Percentiles rank a stretch among this genome's conserved stretches.
Evolutionary conservation across 2,797 vertebrate species (phyloP).

Genomic region (Pygocentrus nattereri): DNA sequence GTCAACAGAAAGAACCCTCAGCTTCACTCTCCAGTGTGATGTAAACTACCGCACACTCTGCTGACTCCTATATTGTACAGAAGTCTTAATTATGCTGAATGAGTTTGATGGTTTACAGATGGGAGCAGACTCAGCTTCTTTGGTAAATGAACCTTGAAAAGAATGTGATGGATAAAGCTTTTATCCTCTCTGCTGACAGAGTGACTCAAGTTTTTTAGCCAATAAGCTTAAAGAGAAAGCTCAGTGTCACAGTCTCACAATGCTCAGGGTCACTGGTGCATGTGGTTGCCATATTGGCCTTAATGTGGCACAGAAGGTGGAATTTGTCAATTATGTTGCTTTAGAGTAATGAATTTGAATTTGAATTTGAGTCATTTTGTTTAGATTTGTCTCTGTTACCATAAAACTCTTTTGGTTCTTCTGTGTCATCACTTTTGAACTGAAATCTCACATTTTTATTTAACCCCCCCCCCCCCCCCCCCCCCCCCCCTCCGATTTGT

Average conservation of each 20-base stretch:
- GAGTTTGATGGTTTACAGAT: slow-evolving; percentile 36
- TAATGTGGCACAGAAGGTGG: slow-evolving; percentile 20
- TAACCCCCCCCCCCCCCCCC: too few species aligned
- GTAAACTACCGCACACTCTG: slow-evolving; percentile 18
- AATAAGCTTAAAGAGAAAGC: slow-evolving; percentile 20
- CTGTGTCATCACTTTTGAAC: not conserved
- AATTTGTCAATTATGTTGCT: not conserved
- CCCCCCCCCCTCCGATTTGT: too few species aligned
- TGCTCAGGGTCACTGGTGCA: not conserved
- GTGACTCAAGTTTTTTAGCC: not conserved
- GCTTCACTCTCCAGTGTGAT: not conserved
- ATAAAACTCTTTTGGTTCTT: not conserved
- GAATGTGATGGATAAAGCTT: slow-evolving; percentile 11
- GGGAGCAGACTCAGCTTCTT: slow-evolving; percentile 32
- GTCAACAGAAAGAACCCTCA: not conserved
- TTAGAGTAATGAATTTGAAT: not conserved
- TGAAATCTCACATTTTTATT: too few species aligned
- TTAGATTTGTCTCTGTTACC: not conserved
- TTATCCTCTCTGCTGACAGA: not conserved
- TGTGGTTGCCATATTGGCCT: slow-evolving; percentile 3
- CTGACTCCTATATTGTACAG: slow-evolving; percentile 39
- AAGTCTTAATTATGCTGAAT: slow-evolving; percentile 42
- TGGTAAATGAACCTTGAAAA: slow-evolving; percentile 42
- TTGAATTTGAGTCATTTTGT: not conserved
- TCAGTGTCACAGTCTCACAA: not conserved